These are phyloP conservation scores for Tolmerus cingulatus DNA, from an alignment of 2,888 invertebrate species.

Conservation along the genomic window DNA sequence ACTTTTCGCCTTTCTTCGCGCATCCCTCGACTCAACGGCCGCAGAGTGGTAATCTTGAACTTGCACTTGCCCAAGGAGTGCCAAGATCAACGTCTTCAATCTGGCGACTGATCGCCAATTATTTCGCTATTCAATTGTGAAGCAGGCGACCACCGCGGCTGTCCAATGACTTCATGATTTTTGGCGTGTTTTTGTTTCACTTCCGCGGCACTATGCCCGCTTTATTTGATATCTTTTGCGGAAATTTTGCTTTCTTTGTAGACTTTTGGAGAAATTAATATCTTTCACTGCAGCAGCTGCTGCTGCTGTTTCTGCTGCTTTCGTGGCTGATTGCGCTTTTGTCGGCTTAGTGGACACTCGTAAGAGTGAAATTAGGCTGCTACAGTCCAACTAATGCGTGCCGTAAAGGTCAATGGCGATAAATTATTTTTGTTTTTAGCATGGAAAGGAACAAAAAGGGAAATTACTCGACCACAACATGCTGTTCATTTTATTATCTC, in stretches of 20 bases:
- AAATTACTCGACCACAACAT: background rate
- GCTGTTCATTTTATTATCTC: background rate
- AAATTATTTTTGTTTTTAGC: background rate
- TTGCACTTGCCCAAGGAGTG: background rate
- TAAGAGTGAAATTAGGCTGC: slow-evolving; percentile 36
- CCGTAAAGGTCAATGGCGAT: slow-evolving; percentile 34
- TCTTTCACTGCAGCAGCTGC: background rate
- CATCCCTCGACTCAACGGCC: background rate
- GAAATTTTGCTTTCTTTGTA: slow-evolving; percentile 32
- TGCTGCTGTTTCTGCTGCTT: background rate
- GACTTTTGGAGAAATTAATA: slow-evolving; percentile 21
- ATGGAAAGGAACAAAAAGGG: slow-evolving; percentile 1
- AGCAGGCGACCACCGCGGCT: background rate
- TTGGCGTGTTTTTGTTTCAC: background rate
- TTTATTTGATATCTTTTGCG: slow-evolving; percentile 3
- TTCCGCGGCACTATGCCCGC: background rate
- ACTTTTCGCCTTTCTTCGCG: slow-evolving; percentile 5
- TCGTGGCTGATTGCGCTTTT: background rate
- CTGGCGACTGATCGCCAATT: slow-evolving; percentile 17
- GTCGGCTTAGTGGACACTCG: background rate
- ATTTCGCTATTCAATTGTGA: background rate
- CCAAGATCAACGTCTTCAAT: background rate
- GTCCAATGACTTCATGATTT: background rate
- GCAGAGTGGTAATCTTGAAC: slow-evolving; percentile 11
- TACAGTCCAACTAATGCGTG: background rate